Evolutionary conservation across 1,140 invertebrate genomes (phyloP).

Genomic region (Panulirus ornatus): DNA sequence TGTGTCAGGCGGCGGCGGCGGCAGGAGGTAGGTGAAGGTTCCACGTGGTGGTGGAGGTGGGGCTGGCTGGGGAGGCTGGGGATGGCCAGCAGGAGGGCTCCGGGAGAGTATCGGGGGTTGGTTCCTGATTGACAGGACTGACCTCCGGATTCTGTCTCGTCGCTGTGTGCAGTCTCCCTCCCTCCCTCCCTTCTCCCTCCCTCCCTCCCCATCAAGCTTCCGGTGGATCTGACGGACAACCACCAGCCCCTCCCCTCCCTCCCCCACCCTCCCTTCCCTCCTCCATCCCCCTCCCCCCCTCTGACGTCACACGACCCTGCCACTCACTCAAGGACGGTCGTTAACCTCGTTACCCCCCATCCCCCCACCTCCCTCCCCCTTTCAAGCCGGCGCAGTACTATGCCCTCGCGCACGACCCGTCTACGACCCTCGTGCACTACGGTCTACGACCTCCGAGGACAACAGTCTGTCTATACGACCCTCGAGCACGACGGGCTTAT

Average conservation of each 20-base stretch:
- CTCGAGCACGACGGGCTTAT: background rate
- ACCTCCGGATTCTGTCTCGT: too few relatives aligned
- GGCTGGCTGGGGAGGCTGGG: too few relatives aligned
- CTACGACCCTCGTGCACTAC: background rate
- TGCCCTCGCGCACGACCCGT: too few relatives aligned
- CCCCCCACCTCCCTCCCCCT: background rate
- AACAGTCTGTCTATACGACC: background rate
- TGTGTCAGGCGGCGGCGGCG: too few relatives aligned
- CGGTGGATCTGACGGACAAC: background rate
- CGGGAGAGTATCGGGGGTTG: too few relatives aligned
- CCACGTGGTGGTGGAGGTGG: too few relatives aligned
- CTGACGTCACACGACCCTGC: background rate
- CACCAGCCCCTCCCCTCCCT: background rate
- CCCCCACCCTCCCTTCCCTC: background rate
- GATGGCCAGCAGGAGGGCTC: too few relatives aligned
- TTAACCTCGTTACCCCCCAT: slow-evolving; percentile 3
- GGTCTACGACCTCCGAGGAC: background rate
- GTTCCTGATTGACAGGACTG: too few relatives aligned
- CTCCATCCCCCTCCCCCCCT: background rate
- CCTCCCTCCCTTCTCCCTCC: background rate
- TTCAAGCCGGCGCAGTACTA: background rate
- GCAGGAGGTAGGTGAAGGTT: too few relatives aligned
- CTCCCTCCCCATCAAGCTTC: background rate
- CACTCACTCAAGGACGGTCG: background rate
- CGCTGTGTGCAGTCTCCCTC: too few relatives aligned